A percentile compares a stretch with the other conserved stretches of the same genome.
Evolutionary conservation across 2,113 vertebrate genomes (phyloP).

Genomic region (Rhea americana): DNA sequence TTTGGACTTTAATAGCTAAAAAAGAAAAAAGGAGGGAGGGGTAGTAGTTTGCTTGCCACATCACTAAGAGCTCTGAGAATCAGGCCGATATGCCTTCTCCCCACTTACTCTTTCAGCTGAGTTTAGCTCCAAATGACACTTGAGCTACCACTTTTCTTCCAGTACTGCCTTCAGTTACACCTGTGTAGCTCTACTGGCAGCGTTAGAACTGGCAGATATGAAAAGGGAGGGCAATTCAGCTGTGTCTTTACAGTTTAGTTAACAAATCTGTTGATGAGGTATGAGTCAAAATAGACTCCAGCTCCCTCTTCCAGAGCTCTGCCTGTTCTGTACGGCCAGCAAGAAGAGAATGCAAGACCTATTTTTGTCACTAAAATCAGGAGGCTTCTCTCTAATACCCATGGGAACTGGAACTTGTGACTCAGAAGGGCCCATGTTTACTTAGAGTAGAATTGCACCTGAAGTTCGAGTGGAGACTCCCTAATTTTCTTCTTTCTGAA

Average conservation of each 20-base stretch:
- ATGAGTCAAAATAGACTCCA: neutral
- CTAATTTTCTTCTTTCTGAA: neutral
- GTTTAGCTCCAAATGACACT: neutral
- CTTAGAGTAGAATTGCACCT: neutral
- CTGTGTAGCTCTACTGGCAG: neutral
- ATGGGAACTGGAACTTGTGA: neutral
- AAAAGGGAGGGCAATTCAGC: neutral
- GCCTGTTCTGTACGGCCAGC: neutral
- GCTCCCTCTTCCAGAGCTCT: rapidly evolving
- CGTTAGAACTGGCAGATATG: neutral
- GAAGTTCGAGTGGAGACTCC: neutral
- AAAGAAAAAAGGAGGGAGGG: neutral
- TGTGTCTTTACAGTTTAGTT: neutral
- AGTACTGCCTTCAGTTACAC: neutral
- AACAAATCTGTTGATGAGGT: neutral
- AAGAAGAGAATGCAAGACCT: neutral
- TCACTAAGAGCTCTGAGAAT: neutral
- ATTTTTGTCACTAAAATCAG: neutral
- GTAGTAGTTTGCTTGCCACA: neutral
- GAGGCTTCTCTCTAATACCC: neutral
- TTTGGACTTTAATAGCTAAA: neutral
- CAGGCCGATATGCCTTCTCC: rapidly evolving
- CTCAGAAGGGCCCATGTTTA: neutral
- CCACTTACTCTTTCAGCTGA: neutral
- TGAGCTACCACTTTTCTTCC: neutral